Evolutionary conservation across 2,113 vertebrate species (phyloP), one percentile per base, ranked within the genome.

Genomic region (Lycaon pictus): DNA sequence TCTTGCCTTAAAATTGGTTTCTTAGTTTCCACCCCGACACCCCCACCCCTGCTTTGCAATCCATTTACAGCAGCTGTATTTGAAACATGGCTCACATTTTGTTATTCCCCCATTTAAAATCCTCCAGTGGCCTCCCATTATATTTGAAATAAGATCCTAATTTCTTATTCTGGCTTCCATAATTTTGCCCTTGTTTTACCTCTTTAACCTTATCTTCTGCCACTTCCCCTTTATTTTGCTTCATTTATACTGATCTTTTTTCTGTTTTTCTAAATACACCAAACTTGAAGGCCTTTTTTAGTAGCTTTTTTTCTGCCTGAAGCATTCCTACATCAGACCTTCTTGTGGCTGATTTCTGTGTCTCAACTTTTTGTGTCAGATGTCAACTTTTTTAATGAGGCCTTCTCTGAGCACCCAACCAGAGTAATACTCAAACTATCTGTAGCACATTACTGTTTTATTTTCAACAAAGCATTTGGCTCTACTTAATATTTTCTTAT

Each of bases 91-190:
- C 22, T 35, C n/a, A 55, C 48, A 48, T 65, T 51, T 56, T 79
- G 53, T 67, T 67, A 65, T 56, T 65, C 58, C 76, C 16, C 27
- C 53, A 82, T 58, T 82, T 88, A 92, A 92, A 87, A 87, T 55
- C 23, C 10, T 88, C 10, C 37, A 56, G 23, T 63, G 67, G 56
- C 51, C 23, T 88, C 56, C 67, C 22, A 72, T 67, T 5, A 8
- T 74, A 93, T 51, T 84, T 77, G 84, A 89, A 84, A 84, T 69
- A 53, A 88, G 67, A 77, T 85, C 20, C 63, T 71, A 93, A 85
- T 48, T 71, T 29, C 43, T 85, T 86, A 55, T 27, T 16, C 2
- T 89, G 3, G 8, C 29, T 20, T 84, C 25, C 16, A 43, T 93
- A 43, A 43, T 84, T 60, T 93, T 23, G 27, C 17, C 48, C 35